phyloP scores from a whole-genome alignment of 2,888 invertebrate genomes.

The Orthosia cruda region DNA sequence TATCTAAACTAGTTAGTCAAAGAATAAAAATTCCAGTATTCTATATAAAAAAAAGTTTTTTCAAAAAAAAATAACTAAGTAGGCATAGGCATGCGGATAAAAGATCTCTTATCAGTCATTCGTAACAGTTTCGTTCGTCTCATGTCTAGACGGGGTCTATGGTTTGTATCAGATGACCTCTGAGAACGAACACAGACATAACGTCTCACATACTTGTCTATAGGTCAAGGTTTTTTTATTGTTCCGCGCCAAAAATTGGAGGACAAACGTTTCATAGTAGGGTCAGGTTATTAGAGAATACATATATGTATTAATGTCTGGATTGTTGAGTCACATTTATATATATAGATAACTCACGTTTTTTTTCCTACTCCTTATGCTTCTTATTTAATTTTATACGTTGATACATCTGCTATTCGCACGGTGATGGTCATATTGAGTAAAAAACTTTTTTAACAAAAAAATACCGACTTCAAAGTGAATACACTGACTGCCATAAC shows the following conservation, averaged over 20 bases:
- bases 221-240: constrained; percentile 31
- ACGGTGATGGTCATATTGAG: too few species aligned
- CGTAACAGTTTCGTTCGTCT: constrained; percentile 8
- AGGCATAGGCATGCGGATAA: background rate
- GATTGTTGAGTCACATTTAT: background rate
- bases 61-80: background rate
- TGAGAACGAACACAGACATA: constrained; percentile 17
- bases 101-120: constrained; percentile 29
- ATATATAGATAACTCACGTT: too few species aligned
- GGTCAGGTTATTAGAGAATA: background rate
- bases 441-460: too few species aligned
- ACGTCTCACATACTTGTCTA: background rate
- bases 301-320: background rate
- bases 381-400: too few species aligned
- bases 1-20: too few species aligned
- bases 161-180: constrained; percentile 44
- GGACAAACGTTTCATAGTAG: background rate
- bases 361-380: too few species aligned
- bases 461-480: too few species aligned
- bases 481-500: too few species aligned
- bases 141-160: constrained; percentile 46
- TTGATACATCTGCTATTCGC: too few species aligned
- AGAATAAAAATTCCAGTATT: too few species aligned
- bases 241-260: constrained; percentile 1
- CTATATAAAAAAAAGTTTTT: background rate